These are phyloP conservation scores for Clarias gariepinus DNA, from an alignment of 2,113 vertebrate species.

Conservation along the genomic window DNA sequence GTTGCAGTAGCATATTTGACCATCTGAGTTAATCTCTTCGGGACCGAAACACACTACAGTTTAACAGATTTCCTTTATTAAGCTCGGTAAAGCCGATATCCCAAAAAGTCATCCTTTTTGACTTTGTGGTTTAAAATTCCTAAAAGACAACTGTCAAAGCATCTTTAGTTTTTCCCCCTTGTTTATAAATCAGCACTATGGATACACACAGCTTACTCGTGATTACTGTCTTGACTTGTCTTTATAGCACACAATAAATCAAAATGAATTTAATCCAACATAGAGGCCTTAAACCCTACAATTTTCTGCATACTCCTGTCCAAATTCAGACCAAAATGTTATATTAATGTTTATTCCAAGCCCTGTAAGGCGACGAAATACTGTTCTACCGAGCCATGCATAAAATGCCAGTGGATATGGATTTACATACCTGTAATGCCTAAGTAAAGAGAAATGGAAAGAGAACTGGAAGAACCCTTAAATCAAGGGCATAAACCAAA, in stretches of 20 bases:
- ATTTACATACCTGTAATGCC: not conserved
- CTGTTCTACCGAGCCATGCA: conserved; percentile 8
- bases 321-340: conserved; percentile 10
- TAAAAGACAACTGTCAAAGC: not conserved
- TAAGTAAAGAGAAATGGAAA: conserved; percentile 2
- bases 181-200: conserved; percentile 8
- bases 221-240: conserved; percentile 23
- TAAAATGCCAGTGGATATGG: conserved; percentile 28
- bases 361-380: not conserved
- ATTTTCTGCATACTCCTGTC: conserved; percentile 17
- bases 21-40: not conserved
- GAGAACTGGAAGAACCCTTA: not conserved
- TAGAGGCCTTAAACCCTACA: not conserved
- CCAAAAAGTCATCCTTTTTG: not conserved
- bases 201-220: not conserved
- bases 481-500: conserved; percentile 17
- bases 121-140: not conserved
- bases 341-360: conserved; percentile 12
- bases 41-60: not conserved
- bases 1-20: not conserved
- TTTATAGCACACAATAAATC: conserved; percentile 22
- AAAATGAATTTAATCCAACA: conserved; percentile 15
- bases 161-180: not conserved
- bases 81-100: not conserved
- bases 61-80: not conserved